Evolutionary conservation across 2,113 vertebrate species (phyloP).

Genomic region (Xyrauchen texanus): DNA sequence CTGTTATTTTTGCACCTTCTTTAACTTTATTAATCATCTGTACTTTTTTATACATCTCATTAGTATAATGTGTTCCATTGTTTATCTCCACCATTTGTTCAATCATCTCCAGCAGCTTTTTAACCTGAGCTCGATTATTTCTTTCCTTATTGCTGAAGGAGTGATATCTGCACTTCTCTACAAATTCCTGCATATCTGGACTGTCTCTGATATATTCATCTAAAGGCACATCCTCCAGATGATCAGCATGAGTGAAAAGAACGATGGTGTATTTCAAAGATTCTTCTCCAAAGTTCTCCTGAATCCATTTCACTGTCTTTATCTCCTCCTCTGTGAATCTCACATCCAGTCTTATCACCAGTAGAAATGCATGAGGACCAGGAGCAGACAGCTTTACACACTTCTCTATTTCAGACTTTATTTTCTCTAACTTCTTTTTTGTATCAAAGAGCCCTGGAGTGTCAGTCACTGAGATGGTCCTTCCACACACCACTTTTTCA

Average conservation of each 20-base stretch:
- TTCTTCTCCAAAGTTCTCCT: neutral
- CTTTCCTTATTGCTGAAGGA: neutral
- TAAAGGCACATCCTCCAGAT: conserved; percentile 31
- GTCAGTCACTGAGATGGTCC: conserved; percentile 50
- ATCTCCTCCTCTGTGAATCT: neutral
- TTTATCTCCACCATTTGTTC: neutral
- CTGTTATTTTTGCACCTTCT: neutral
- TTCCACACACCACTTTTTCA: neutral
- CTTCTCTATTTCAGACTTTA: neutral
- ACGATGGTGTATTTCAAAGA: conserved; percentile 9
- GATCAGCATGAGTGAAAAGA: conserved; percentile 63
- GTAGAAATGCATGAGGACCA: neutral
- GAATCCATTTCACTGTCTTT: neutral
- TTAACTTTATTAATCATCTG: neutral
- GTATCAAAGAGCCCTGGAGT: conserved; percentile 53
- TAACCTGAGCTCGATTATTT: neutral
- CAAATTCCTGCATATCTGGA: neutral
- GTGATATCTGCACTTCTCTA: conserved; percentile 45
- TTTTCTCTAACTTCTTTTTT: neutral
- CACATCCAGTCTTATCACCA: neutral
- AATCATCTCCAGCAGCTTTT: neutral
- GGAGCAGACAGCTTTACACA: conserved; percentile 56
- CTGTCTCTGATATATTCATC: conserved; percentile 21
- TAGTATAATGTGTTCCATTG: neutral
- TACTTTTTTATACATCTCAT: neutral